Base-by-base conservation (phyloP, 2,888 invertebrate species). In the Euplagia quadripunctaria region DNA sequence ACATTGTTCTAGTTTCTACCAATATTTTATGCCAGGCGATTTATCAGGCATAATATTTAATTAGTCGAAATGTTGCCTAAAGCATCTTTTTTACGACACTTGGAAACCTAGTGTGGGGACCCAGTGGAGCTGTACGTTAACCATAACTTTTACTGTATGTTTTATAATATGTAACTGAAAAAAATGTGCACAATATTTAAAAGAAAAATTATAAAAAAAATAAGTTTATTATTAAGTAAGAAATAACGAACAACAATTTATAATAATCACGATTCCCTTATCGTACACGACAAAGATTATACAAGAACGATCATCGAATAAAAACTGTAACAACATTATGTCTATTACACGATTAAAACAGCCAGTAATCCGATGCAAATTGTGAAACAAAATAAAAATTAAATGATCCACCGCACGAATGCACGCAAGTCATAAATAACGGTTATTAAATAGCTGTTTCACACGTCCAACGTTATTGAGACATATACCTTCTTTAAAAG, bases 361-460 rank as follows among this genome's bases (percentile, higher is more conserved):
- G 68, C 55, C 64, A 74, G 68, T 58, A 80, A 79, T 83, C 68
- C 42, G 31, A 58, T 74, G 17, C 78, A 68, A 80, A 85, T 80
- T 75, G 76, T 64, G 69, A 74, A 69, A 69, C 46, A 69, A 58
- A 69, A 69, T 79, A 77, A 80, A 79, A 81, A 83, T 74, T 70
- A 79, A 82, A 80, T 73, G 76, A 77, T 74, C 71, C 64, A 51
- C n/a, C 69, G 61, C 75, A 77, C 71, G 68, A 67, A 64, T 71
- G 73, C 80, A 76, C 68, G 80, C 68, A 68, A 68, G 42, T 66
- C 58, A 85, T 83, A 83, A 82, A 84, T 85, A 82, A 86, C 85
- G 43, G 84, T 83, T 82, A 80, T 80, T 77, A 75, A 84, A 85
- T 81, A 81, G 74, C 77, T 76, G 76, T 70, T 80, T 72, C 68